Base-by-base conservation (phyloP, 2,888 invertebrate genomes). In the Platycnemis pennipes region DNA sequence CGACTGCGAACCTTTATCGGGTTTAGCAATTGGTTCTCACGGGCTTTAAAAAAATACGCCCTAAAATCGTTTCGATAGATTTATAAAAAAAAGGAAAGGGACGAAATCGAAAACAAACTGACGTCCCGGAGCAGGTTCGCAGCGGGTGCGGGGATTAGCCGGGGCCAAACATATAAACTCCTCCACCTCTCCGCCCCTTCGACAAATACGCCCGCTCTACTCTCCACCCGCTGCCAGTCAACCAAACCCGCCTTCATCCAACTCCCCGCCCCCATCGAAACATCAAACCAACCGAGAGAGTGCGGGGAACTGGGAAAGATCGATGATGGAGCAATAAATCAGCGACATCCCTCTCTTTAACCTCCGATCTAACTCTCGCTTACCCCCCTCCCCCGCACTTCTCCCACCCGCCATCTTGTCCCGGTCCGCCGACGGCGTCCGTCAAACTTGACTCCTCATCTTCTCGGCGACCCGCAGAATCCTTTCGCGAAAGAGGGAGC, bases 261-360 rank as follows among this genome's bases (percentile, higher is more conserved):
- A 26, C 8, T 63, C 63, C 49, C 49, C 5, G n/a, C 63, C 26
- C 3, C 63, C n/a, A n/a, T 26, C 63, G 63, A 63, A 63, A 26
- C n/a, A 63, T 63, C 63, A 63, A 63, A 63, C 63, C 26, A n/a
- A n/a, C 63, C 63, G 53, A 26, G n/a, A 63, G 63, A 63, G 22
- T 63, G 63, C n/a, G 63, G 7, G 63, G 22, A n/a, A n/a, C 63
- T 22, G 63, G 22, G n/a, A 26, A 63, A 63, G 63, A 63, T 63
- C 63, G n/a, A 63, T 63, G 63, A 63, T 26, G 26, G n/a, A 63
- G 63, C 63, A 63, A 63, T 63, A 63, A 63, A 63, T 63, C 63
- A 63, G 63, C 63, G 63, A 63, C 63, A 63, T 63, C 63, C 63
- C 63, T 63, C 63, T 26, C 63, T 63, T 63, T 63, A 63, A 63